Base-by-base conservation (phyloP, 2,888 invertebrate species). In the Drosophila infuscata region DNA sequence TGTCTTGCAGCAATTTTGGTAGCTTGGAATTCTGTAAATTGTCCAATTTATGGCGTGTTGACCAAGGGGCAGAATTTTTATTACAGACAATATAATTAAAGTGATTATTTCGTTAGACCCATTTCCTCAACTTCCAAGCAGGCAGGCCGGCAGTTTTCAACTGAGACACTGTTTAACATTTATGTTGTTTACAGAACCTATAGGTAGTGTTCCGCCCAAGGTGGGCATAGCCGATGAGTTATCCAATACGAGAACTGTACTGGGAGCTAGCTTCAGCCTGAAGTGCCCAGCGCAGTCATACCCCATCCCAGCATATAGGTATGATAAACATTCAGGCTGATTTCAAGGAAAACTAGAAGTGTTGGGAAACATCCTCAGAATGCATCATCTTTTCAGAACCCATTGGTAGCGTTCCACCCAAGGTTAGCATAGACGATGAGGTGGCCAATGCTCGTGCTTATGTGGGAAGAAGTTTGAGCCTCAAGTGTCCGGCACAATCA, bases 221-320 rank as follows among this genome's bases (percentile, higher is more conserved):
- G 95, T 95, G 81, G 94, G 95, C 74, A 94, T 95, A 82, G 93
- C 94, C 77, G 92, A 92, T 68, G 91, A 92, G 58, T 65, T 92
- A 20, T 89, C 89, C 52, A 91, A 90, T 81, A 83, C 90, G 9
- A 83, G 91, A n/a, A 81, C 83, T 3, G 69, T 80, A 36, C 59
- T 70, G n/a, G 85, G 83, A 11, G 71, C 89, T 36, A 94, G 94
- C 91, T 94, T 95, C 80, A 95, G 95, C 48, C 92, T 96, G 66
- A 94, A 96, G 88, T 96, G 96, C 93, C 96, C 96, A 60, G 96
- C 96, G 11, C 96, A 96, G 93, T 96, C 96, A 57, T 96, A 95
- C 93, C 96, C 96, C 70, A 95, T 96, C 91, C 96, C 96, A 90
- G 92, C 94, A 82, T 95, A 96, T 94, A 95, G 96, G 96, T 96